Evolutionary conservation across 2,797 vertebrate genomes (phyloP), one percentile per base, ranked within the genome.

Genomic region (Chanos chanos): DNA sequence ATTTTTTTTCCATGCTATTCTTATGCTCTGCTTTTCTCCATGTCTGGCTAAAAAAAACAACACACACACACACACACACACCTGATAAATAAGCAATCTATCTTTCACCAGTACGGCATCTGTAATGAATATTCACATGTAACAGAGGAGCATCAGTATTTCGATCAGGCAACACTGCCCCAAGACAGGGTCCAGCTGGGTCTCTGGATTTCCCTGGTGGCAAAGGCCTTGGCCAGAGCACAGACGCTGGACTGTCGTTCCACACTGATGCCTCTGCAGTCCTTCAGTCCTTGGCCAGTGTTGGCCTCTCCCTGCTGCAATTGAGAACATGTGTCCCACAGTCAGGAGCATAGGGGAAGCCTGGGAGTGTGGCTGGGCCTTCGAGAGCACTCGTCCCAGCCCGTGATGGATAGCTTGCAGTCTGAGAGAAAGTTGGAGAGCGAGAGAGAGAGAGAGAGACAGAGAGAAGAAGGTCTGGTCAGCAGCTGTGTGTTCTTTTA

Each of bases 401-500:
- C 75, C 40, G n/a, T 47, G 53, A 70, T 13, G 40, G 33, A 39
- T 39, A 27, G 45, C 22, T 53, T 58, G 60, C 64, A 44, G 28
- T 57, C 51, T 43, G 5, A 49, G 15, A 48, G n/a, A n/a, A n/a
- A n/a, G n/a, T n/a, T n/a, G n/a, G n/a, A n/a, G n/a, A n/a, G n/a
- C n/a, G n/a, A n/a, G n/a, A n/a, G n/a, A n/a, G n/a, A n/a, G n/a
- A n/a, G n/a, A n/a, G n/a, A n/a, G n/a, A n/a, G n/a, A n/a, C 25
- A 30, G 24, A 59, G 64, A 50, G 4, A 61, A 39, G 28, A 9
- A 2, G 10, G 52, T n/a, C n/a, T 53, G 64, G 72, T 71, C 39
- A 64, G 50, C 82, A 83, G 80, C 82, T 83, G 83, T 77, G 69
- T 71, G 77, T 77, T 74, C 75, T 28, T 56, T 74, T 69, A 77